Evolutionary conservation across 2,113 vertebrate species (phyloP), one percentile per base, ranked within the genome.

Genomic region (Mormyrus lacerda): DNA sequence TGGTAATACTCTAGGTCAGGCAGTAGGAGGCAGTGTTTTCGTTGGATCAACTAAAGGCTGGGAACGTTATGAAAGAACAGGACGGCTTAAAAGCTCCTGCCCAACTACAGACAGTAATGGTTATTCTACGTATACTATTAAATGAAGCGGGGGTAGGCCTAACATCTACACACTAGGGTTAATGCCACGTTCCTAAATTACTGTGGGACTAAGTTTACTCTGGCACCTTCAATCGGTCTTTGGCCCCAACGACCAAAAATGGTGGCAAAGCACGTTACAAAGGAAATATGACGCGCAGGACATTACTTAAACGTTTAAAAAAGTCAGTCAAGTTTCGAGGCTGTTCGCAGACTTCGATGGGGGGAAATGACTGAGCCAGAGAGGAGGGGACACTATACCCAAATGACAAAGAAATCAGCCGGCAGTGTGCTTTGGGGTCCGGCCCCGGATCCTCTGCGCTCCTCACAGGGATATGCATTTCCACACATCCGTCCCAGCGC

Each of bases 401-500:
- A 51, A 51, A 50, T 51, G 85, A 86, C 85, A 86, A 86, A 86
- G 82, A 84, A 48, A 86, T 10, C 6, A 31, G 48, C 85, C 27
- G 19, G 11, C 6, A 31, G 47, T n/a, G 27, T 10, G 42, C 35
- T 35, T 8, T 15, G 48, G 47, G 27, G 45, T 27, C 45, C 21
- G 42, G 47, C 47, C 21, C 44, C 45, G 45, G 45, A 42, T 50
- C 83, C 47, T 51, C 45, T 35, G n/a, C 47, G 11, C 85, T 86
- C 27, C 24, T 4, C 48, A 31, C 27, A 21, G 10, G 9, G 11
- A 50, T 24, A 47, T 17, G 48, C 84, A 27, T 51, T 35, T 51
- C 48, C 85, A 31, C 24, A 93, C 89, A 90, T 91, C 92, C 94
- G 94, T 95, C 94, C 93, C 93, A 88, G 92, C 19, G 90, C 92